Base-by-base conservation (phyloP, 2,113 vertebrate species). In the Shinisaurus crocodilurus region DNA sequence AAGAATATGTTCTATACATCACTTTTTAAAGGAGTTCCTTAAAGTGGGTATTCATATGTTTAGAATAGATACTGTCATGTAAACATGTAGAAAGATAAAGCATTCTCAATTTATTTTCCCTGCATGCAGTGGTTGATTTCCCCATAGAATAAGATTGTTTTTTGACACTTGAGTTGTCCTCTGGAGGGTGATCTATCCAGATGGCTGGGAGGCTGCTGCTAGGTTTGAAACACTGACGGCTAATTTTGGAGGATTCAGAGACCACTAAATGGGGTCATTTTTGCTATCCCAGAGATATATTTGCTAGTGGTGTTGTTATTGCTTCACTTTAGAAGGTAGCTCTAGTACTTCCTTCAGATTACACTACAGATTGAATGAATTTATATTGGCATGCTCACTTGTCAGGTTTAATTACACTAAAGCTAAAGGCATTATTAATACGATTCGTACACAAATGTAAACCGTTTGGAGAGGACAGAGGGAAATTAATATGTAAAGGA, bases 121-220 rank as follows among this genome's bases (percentile, higher is more conserved):
- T 90, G 6, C 65, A 81, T 86, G 20, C 83, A 54, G 37, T 6
- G 48, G 13, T 1, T 89, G 54, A n/a, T 54, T 91, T 94, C 80
- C n/a, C 74, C 91, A 77, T 70, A 63, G 82, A 87, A 80, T 86
- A 40, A 91, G 81, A 89, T 92, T 89, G 15, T 74, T 83, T 74
- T 93, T 89, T 93, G 88, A 94, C 89, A 88, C 50, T 86, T 94
- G 75, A 86, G 94, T 91, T 94, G 15, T 6, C 93, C 94, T 95
- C 93, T 90, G 48, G 86, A 77, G 87, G 12, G 88, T 83, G 74
- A 86, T 90, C 79, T 16, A 92, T 40, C 34, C 91, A 95, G 89
- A 94, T 92, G 93, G 85, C 75, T 86, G 75, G 76, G 83, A 91
- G 93, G 91, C 50, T 89, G 45, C 85, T 86, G 91, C 90, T 91